phyloP scores from a whole-genome alignment of 2,113 vertebrate genomes.

The Macheiramphus alcinus region DNA sequence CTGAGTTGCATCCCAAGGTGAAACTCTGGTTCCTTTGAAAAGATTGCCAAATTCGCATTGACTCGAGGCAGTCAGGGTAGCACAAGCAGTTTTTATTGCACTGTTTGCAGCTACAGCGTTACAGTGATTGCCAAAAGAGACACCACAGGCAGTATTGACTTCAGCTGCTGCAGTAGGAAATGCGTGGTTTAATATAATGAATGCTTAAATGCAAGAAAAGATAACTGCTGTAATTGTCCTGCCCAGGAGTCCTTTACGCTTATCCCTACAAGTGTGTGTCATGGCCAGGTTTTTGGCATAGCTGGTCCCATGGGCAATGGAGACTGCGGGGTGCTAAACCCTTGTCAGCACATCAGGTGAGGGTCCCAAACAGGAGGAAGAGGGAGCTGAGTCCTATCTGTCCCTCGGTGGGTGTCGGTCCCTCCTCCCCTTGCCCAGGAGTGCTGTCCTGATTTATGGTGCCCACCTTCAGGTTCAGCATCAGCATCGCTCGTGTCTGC shows the following conservation, averaged over 20 bases:
- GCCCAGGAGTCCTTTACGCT: not conserved
- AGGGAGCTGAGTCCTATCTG: not conserved
- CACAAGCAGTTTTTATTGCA: not conserved
- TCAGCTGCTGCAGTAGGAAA: not conserved
- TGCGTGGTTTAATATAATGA: not conserved
- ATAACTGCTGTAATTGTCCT: not conserved
- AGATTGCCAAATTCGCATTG: not conserved
- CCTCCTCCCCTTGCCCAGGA: not conserved
- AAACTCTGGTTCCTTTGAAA: not conserved
- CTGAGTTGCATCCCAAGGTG: not conserved
- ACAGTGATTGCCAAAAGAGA: not conserved
- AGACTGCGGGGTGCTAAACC: not conserved
- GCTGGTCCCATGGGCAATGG: rapidly evolving
- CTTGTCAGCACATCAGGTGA: not conserved
- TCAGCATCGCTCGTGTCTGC: not conserved
- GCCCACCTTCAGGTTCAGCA: not conserved
- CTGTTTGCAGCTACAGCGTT: not conserved
- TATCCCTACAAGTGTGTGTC: not conserved
- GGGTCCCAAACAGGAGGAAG: not conserved
- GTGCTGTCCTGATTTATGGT: not conserved
- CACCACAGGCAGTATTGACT: not conserved
- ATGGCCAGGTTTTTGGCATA: not conserved
- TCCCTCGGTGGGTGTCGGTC: not conserved
- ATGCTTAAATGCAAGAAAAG: not conserved
- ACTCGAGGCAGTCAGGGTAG: not conserved